Conservation (phyloP, 2,113 vertebrate species). For the Callorhinus ursinus region DNA sequence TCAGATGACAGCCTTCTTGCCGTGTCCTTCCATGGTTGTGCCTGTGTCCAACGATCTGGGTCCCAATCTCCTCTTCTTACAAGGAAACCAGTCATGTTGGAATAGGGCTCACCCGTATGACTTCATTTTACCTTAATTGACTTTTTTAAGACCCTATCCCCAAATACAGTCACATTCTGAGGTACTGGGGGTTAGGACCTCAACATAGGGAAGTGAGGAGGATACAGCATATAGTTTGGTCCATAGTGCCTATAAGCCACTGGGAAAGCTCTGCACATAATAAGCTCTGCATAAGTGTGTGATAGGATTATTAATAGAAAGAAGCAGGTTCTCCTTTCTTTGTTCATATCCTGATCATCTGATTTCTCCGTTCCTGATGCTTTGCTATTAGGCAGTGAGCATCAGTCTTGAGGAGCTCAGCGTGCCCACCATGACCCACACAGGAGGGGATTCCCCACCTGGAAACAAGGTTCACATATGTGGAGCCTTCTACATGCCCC, state of each 20-base stretch:
- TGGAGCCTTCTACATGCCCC: neutral
- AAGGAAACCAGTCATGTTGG: neutral
- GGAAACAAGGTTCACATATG: neutral
- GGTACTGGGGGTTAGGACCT: rapidly evolving
- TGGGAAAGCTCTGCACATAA: neutral
- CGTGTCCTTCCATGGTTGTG: neutral
- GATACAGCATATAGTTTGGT: neutral
- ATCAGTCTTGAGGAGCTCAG: neutral
- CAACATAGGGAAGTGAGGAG: neutral
- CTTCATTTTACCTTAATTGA: neutral
- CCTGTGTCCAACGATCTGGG: neutral
- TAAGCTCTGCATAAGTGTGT: neutral
- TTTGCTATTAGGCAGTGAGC: neutral
- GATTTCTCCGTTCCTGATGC: neutral
- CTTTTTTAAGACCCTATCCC: neutral
- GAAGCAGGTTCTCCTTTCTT: neutral
- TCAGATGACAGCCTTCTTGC: rapidly evolving
- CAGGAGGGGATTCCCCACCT: rapidly evolving
- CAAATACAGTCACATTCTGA: neutral
- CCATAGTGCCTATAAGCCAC: rapidly evolving
- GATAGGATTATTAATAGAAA: neutral
- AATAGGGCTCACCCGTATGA: rapidly evolving
- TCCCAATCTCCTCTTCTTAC: neutral
- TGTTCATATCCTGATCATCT: neutral
- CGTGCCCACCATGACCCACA: neutral